Base-by-base conservation (phyloP, 2,797 vertebrate genomes). In the Natrix natrix region DNA sequence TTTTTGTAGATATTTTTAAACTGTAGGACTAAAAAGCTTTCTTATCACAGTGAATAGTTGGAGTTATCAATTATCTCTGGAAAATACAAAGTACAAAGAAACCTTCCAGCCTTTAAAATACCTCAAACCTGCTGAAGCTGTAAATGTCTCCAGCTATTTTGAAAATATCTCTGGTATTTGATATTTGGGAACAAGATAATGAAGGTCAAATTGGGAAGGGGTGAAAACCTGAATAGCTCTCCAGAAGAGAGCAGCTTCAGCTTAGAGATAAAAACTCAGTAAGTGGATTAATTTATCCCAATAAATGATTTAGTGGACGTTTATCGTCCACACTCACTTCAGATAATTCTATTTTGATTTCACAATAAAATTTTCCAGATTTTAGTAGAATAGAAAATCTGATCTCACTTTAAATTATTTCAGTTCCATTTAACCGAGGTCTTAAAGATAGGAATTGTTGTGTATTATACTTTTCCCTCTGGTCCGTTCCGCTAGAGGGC, bases 1-100 rank as follows among this genome's bases (percentile, higher is more conserved):
- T 94, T 96, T 96, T 87, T 90, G 91, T 63, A 95, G 78, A 63
- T 92, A 32, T 94, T 95, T 90, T 89, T 87, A 89, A 48, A 13
- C 87, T 56, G 93, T 92, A 96, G 91, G 54, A 37, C 0, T 14
- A 95, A 91, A 26, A 37, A 96, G 91, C 20, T 60, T 6, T n/a
- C 61, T 96, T 94, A 92, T 83, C 59, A 26, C 2, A 93, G 8
- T 78, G 57, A 96, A 94, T 63, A 95, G 86, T 10, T 66, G 13
- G 28, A 91, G 32, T 86, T 5, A 94, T 94, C 87, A 69, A 22
- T 94, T 93, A 89, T 92, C 63, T 94, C 26, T 48, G 54, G n/a
- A 56, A 94, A 91, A 88, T 8, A 92, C 24, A 4, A 95, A 93
- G 52, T 91, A 87, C 83, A 94, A 89, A 90, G 28, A 91, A 96